Evolutionary conservation across 2,797 vertebrate species (phyloP).

Genomic region (Pseudomugil tenellus): DNA sequence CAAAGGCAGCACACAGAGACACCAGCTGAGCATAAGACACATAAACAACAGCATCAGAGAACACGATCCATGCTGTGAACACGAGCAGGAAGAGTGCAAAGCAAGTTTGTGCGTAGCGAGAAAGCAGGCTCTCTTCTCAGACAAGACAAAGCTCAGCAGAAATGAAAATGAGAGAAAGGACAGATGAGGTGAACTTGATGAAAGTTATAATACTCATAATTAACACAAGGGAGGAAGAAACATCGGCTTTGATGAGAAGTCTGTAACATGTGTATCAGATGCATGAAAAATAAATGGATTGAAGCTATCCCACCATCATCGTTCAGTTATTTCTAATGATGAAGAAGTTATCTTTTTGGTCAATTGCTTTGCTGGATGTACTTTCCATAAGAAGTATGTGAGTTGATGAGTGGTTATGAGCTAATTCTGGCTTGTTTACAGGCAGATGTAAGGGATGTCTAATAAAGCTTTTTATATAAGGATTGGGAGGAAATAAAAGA

Average conservation of each 20-base stretch:
- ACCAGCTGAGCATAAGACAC: conserved; percentile 71
- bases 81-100: conserved; percentile 35
- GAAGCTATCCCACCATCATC: conserved; percentile 28
- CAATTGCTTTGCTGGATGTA: conserved; percentile 14
- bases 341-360: conserved; percentile 26
- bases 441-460: not conserved
- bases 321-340: conserved; percentile 35
- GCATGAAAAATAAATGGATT: conserved; percentile 24
- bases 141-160: conserved; percentile 53
- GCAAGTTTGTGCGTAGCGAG: conserved; percentile 22
- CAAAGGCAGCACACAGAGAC: conserved; percentile 70
- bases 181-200: conserved; percentile 70
- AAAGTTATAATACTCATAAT: conserved; percentile 62
- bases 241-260: conserved; percentile 27
- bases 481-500: not conserved
- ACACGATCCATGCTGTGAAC: conserved; percentile 55
- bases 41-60: conserved; percentile 65
- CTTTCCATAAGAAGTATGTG: conserved; percentile 17
- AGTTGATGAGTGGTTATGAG: conserved; percentile 9
- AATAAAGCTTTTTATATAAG: not conserved
- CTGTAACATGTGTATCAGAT: conserved; percentile 24
- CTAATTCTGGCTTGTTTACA: conserved; percentile 1
- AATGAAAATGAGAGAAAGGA: conserved; percentile 50
- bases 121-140: conserved; percentile 33
- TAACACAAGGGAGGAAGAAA: conserved; percentile 32